Evolutionary conservation across 2,888 invertebrate species (phyloP).

Genomic region (Andrena camellia): DNA sequence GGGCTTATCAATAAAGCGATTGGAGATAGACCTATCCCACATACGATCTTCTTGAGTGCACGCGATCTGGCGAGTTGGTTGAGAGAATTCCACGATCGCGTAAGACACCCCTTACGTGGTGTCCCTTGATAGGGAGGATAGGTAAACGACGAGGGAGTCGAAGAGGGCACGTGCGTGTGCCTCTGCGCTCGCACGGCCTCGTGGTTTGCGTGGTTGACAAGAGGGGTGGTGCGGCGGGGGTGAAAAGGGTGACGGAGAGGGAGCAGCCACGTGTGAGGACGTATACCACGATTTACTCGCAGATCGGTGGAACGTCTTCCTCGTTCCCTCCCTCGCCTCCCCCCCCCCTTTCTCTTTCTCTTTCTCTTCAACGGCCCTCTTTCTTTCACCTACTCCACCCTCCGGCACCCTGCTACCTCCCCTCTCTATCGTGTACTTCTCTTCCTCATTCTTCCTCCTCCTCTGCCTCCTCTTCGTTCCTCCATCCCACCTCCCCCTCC

Average conservation of each 20-base stretch:
- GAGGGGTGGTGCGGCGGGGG: constrained; percentile 45
- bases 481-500: constrained; percentile 55
- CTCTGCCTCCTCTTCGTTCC: constrained; percentile 35
- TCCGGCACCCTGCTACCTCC: constrained; percentile 25
- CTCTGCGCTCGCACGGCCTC: constrained; percentile 59
- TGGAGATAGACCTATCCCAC: too few relatives aligned
- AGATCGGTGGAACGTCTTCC: constrained; percentile 76
- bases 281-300: constrained; percentile 77
- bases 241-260: constrained; percentile 53
- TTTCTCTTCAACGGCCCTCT: constrained; percentile 40
- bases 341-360: constrained; percentile 56
- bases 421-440: constrained; percentile 66
- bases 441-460: constrained; percentile 56
- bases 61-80: too few relatives aligned
- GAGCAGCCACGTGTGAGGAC: constrained; percentile 69
- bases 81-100: too few relatives aligned
- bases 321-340: constrained; percentile 59
- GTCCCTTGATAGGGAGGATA: too few relatives aligned
- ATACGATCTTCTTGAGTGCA: too few relatives aligned
- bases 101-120: too few relatives aligned
- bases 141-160: not conserved
- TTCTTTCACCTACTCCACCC: constrained; percentile 43
- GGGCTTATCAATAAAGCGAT: too few relatives aligned
- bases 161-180: constrained; percentile 58
- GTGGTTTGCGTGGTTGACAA: constrained; percentile 49